phyloP scores from a whole-genome alignment of 2,797 vertebrate species.

The Dermochelys coriacea region DNA sequence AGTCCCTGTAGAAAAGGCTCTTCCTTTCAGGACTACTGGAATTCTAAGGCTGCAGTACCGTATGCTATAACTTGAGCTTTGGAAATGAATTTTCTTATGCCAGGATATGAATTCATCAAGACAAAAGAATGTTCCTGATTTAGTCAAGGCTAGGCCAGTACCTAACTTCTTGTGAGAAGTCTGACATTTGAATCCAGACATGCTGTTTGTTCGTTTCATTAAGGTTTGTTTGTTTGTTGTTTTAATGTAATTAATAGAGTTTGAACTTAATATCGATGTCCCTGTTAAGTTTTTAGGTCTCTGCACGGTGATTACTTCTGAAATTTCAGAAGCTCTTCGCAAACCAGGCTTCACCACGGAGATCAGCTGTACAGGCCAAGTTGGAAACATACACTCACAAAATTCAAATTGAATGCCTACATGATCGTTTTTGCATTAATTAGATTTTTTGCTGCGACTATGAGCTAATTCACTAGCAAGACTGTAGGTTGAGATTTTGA shows the following conservation, averaged over 20 bases:
- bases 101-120: not conserved
- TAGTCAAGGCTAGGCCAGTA: not conserved
- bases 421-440: slow-evolving; percentile 74
- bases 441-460: slow-evolving; percentile 68
- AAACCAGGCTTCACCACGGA: slow-evolving; percentile 3
- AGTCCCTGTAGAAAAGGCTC: not conserved
- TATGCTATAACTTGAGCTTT: not conserved
- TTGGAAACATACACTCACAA: not conserved
- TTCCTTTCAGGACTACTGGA: not conserved
- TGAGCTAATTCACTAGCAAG: slow-evolving; percentile 57
- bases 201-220: not conserved
- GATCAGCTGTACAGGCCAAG: slow-evolving; percentile 27
- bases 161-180: not conserved
- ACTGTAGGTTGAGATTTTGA: slow-evolving; percentile 68
- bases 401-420: slow-evolving; percentile 66
- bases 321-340: slow-evolving; percentile 6
- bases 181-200: not conserved
- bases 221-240: not conserved
- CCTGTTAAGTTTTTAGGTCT: not conserved
- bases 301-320: not conserved
- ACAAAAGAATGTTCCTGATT: not conserved
- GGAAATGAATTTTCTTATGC: not conserved
- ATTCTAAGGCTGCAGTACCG: not conserved
- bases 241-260: not conserved
- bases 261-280: not conserved